Evolutionary conservation across 2,888 invertebrate species (phyloP).

Genomic region (Hyppa rectilinea): DNA sequence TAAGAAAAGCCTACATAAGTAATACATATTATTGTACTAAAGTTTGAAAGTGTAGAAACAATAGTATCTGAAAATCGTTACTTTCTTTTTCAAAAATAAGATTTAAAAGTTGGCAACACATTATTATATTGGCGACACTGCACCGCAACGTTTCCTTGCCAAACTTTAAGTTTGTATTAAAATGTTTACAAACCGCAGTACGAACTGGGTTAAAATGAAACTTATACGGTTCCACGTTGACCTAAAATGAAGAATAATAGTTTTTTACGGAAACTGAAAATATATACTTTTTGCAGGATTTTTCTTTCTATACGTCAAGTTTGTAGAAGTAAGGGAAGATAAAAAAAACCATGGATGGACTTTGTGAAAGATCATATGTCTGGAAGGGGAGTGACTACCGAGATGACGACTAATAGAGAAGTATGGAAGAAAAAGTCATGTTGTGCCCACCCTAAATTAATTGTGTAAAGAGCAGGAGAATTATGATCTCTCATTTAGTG

Average conservation of each 20-base stretch:
- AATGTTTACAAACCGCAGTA: slow-evolving; percentile 25
- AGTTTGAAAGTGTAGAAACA: background rate
- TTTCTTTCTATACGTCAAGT: background rate
- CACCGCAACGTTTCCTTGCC: slow-evolving; percentile 17
- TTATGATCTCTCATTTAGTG: too few relatives aligned
- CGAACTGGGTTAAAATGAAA: slow-evolving; percentile 33
- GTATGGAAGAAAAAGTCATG: too few relatives aligned
- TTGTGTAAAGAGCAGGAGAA: too few relatives aligned
- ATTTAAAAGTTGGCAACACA: slow-evolving; percentile 31
- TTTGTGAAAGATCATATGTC: too few relatives aligned
- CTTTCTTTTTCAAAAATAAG: background rate
- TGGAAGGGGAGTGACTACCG: too few relatives aligned
- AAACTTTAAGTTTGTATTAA: slow-evolving; percentile 30
- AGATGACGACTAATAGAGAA: too few relatives aligned
- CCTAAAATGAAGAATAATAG: slow-evolving; percentile 2
- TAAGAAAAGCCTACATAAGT: background rate
- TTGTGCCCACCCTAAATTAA: too few relatives aligned
- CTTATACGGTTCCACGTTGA: slow-evolving; percentile 14
- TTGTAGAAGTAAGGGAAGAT: too few relatives aligned
- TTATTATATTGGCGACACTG: slow-evolving; percentile 14
- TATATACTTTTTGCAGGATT: too few relatives aligned
- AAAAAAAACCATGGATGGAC: too few relatives aligned
- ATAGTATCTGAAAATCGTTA: background rate
- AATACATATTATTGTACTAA: background rate
- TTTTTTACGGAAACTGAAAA: background rate